phyloP scores from a whole-genome alignment of 2,113 vertebrate species.

The Trachemys scripta region DNA sequence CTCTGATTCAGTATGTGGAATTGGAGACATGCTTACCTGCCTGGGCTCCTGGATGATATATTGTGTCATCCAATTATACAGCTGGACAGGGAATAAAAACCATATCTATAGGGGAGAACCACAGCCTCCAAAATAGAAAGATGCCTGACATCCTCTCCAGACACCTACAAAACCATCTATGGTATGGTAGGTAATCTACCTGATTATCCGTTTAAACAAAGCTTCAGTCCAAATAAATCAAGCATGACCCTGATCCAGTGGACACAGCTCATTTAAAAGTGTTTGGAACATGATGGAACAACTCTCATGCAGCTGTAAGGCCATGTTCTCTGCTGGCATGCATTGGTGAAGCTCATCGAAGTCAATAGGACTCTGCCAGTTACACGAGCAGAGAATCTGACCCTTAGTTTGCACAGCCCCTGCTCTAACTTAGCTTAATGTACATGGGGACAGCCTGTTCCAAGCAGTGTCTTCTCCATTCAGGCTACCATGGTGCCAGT shows the following conservation, averaged over 20 bases:
- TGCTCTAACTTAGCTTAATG: not conserved
- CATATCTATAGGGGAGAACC: not conserved
- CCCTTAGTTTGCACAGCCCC: not conserved
- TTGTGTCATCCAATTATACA: not conserved
- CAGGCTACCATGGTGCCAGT: constrained; percentile 81
- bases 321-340: not conserved
- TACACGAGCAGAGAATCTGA: not conserved
- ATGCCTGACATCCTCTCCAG: rapidly evolving
- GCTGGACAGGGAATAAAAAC: not conserved
- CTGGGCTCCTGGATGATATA: not conserved
- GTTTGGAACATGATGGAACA: not conserved
- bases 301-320: not conserved
- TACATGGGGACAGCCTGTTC: rapidly evolving
- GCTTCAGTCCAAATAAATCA: not conserved
- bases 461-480: not conserved
- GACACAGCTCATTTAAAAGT: not conserved
- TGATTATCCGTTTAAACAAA: not conserved
- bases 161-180: not conserved
- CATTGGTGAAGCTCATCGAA: not conserved
- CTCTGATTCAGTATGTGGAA: not conserved
- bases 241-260: not conserved
- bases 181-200: not conserved
- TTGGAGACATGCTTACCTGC: not conserved
- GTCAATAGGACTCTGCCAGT: not conserved
- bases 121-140: not conserved